Percentiles rank a stretch among this genome's conserved stretches.
Conservation (phyloP, 2,113 vertebrate species). For the Pimephales promelas region DNA sequence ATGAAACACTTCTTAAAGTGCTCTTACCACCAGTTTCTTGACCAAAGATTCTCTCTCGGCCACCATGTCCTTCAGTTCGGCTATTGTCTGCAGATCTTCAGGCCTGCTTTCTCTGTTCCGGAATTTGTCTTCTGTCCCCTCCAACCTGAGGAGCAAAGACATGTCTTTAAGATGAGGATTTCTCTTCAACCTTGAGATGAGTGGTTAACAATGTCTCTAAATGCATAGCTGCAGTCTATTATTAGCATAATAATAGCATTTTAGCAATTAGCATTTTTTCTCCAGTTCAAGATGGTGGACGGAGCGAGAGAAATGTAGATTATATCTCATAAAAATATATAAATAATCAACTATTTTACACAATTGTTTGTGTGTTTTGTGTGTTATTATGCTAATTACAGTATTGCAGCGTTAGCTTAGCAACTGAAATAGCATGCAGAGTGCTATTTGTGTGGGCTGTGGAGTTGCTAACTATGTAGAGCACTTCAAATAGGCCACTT, state of each 20-base stretch:
- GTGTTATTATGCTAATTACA: neutral
- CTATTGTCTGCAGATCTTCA: conserved; percentile 93
- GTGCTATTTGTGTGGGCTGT: neutral
- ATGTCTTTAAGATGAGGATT: neutral
- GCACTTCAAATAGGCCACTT: neutral
- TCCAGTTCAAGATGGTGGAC: neutral
- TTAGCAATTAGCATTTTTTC: too few species aligned
- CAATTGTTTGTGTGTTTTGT: neutral
- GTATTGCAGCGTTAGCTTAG: neutral
- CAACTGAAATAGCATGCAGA: neutral
- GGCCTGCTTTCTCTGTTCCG: conserved; percentile 92
- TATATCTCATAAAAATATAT: neutral
- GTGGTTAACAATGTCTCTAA: neutral
- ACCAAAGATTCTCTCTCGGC: conserved; percentile 93
- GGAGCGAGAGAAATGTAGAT: neutral
- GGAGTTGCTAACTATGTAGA: neutral
- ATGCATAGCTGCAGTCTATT: neutral
- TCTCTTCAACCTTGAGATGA: neutral
- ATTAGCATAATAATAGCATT: too few species aligned
- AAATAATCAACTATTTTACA: neutral
- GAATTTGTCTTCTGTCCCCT: conserved; percentile 96
- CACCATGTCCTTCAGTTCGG: conserved; percentile 95
- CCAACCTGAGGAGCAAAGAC: conserved; percentile 77
- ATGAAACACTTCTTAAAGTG: neutral
- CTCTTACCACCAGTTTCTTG: conserved; percentile 97